Conservation (phyloP, 2,797 vertebrate genomes). For the Pterois miles region DNA sequence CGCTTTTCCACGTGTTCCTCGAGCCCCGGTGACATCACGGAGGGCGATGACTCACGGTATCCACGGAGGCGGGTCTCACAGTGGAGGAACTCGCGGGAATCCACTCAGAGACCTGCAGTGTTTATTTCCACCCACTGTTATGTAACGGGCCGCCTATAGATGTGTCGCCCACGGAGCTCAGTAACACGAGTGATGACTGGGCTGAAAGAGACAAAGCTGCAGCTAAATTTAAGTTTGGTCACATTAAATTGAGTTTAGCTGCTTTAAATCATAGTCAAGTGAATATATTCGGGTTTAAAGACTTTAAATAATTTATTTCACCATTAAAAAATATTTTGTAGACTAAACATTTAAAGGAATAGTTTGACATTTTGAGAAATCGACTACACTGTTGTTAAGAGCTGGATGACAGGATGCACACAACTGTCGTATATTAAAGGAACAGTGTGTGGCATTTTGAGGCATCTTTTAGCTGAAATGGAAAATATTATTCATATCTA, state of each 20-base stretch:
- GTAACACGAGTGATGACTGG: background rate
- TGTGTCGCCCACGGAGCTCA: background rate
- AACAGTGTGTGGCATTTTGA: too few relatives aligned
- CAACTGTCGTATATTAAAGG: too few relatives aligned
- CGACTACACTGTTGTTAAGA: too few relatives aligned
- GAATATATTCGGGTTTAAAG: background rate
- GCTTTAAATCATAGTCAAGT: too few relatives aligned
- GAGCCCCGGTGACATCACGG: constrained; percentile 22
- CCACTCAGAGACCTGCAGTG: constrained; percentile 5
- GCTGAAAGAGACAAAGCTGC: background rate
- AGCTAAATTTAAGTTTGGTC: constrained; percentile 10
- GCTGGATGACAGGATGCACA: background rate
- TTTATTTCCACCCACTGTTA: constrained; percentile 47
- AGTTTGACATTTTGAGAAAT: background rate
- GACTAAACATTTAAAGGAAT: background rate
- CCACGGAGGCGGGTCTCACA: constrained; percentile 31
- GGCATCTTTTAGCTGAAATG: too few relatives aligned
- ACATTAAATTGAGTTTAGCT: background rate
- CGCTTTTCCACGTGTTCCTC: constrained; percentile 55
- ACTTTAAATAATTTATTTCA: background rate
- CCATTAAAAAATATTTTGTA: background rate
- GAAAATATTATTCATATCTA: too few relatives aligned
- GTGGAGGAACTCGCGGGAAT: constrained; percentile 30
- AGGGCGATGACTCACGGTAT: constrained; percentile 42
- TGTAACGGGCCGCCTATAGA: background rate